Evolutionary conservation across 2,113 vertebrate species (phyloP).

Genomic region (Neolamprologus tretocephalus): DNA sequence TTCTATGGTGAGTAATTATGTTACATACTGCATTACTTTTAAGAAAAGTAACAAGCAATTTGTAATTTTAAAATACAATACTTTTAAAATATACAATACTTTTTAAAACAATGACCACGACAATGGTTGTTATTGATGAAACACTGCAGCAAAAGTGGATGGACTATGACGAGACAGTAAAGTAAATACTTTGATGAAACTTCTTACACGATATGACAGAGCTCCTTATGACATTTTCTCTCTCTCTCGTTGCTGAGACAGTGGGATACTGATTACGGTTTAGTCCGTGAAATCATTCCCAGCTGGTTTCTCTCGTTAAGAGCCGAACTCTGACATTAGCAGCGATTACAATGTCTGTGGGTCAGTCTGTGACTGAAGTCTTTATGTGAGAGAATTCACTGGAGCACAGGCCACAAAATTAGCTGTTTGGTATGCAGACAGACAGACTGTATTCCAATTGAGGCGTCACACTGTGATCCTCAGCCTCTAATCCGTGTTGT

Average conservation of each 20-base stretch:
- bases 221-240: background rate
- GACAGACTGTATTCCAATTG: slow-evolving; percentile 21
- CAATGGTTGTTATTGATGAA: background rate
- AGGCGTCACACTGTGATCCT: slow-evolving; percentile 34
- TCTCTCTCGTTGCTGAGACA: background rate
- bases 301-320: background rate
- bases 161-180: background rate
- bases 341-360: background rate
- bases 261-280: background rate
- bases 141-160: background rate
- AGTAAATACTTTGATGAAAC: background rate
- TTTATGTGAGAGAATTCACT: slow-evolving; percentile 1
- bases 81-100: background rate
- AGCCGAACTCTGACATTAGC: background rate
- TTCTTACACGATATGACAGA: background rate
- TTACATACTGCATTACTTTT: background rate
- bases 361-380: slow-evolving; percentile 2
- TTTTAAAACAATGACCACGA: background rate
- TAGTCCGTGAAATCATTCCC: background rate
- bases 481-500: slow-evolving; percentile 48
- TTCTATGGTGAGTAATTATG: background rate
- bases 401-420: background rate
- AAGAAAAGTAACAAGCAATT: background rate
- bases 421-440: slow-evolving; percentile 46
- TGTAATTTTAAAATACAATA: background rate